These are phyloP conservation scores for Chironomus tentans DNA, from an alignment of 2,888 invertebrate species.

Conservation along the genomic window DNA sequence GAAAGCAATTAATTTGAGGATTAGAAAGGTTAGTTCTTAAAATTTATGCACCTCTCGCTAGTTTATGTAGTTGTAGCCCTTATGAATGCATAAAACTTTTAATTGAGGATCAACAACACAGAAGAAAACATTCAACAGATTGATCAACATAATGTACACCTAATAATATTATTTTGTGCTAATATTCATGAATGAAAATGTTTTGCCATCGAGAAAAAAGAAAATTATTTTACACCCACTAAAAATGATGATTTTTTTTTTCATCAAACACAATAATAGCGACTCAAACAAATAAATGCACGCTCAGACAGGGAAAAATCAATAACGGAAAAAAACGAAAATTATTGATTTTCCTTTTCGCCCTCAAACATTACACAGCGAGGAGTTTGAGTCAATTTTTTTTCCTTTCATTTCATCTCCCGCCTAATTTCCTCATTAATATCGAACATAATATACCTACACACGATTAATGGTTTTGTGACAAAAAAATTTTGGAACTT, in stretches of 20 bases:
- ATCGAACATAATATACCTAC: too few relatives aligned
- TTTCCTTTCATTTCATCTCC: slow-evolving; percentile 21
- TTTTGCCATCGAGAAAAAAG: not conserved
- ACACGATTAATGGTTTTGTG: slow-evolving; percentile 20
- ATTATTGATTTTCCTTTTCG: slow-evolving; percentile 20
- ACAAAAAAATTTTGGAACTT: not conserved
- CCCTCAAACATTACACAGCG: not conserved
- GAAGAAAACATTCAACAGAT: slow-evolving; percentile 18
- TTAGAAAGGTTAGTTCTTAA: not conserved
- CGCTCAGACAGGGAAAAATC: slow-evolving; percentile 20
- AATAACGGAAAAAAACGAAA: slow-evolving; percentile 17
- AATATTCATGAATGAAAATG: not conserved
- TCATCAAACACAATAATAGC: slow-evolving; percentile 8
- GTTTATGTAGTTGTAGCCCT: too few relatives aligned
- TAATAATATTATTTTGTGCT: not conserved
- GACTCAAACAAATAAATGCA: slow-evolving; percentile 12
- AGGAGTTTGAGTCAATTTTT: not conserved
- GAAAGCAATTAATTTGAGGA: not conserved
- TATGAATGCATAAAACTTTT: too few relatives aligned
- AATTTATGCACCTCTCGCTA: not conserved
- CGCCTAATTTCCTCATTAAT: slow-evolving; percentile 19
- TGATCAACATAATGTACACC: not conserved
- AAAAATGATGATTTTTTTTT: not conserved
- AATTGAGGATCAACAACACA: too few relatives aligned
- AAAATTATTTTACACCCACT: not conserved